phyloP scores from a whole-genome alignment of 2,113 vertebrate species.

The rat (Rattus norvegicus) region DNA sequence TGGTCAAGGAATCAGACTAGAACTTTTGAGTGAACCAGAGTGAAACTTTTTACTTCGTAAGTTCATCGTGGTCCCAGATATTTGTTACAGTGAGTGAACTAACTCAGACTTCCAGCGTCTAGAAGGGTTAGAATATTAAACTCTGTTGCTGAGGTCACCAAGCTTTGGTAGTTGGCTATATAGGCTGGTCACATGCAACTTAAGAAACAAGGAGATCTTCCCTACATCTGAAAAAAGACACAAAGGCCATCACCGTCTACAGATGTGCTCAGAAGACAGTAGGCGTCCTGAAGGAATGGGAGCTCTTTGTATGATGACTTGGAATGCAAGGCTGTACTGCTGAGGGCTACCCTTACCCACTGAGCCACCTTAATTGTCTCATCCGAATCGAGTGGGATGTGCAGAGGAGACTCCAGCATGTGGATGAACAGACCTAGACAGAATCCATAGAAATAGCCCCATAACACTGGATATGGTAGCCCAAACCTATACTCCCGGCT shows the following conservation, averaged over 20 bases:
- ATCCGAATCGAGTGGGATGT: no score
- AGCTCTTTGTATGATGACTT: neutral
- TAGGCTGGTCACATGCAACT: neutral
- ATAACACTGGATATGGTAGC: neutral
- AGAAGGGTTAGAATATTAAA: neutral
- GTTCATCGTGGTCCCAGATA: neutral
- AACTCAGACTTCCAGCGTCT: neutral
- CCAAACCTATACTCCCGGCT: neutral
- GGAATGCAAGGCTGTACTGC: neutral
- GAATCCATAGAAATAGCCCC: neutral
- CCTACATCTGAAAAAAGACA: neutral
- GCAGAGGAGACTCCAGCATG: neutral
- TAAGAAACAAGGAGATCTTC: neutral
- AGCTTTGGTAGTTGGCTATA: neutral
- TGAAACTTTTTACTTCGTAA: neutral
- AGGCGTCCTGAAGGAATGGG: neutral
- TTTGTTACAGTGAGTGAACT: neutral
- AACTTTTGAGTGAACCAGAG: neutral
- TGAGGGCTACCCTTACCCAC: neutral
- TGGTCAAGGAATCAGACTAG: neutral
- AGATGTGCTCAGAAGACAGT: neutral
- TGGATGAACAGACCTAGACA: neutral
- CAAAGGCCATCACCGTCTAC: neutral
- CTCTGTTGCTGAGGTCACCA: neutral
- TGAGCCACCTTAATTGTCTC: neutral